Conservation (phyloP, 2,797 vertebrate genomes). For the Enteromius trimaculatus region DNA sequence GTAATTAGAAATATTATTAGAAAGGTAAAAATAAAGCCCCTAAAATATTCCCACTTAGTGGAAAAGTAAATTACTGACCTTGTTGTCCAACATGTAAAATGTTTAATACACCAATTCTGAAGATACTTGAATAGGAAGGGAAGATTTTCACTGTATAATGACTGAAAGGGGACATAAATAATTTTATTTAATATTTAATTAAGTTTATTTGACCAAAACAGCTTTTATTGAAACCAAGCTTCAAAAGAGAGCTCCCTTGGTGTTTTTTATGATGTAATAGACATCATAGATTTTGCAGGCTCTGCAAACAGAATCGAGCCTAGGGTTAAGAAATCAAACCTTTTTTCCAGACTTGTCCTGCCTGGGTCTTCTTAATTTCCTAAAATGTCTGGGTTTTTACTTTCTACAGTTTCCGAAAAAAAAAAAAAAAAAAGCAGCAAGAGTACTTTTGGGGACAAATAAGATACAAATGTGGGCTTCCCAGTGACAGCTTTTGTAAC, state of each 20-base stretch:
- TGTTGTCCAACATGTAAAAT: background rate
- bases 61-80: background rate
- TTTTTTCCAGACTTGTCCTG: background rate
- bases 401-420: background rate
- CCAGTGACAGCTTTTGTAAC: background rate
- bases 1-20: background rate
- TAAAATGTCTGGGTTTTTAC: background rate
- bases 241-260: background rate
- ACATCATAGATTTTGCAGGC: background rate
- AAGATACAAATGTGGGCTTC: background rate
- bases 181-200: background rate
- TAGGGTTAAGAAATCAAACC: background rate
- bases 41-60: background rate
- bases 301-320: background rate
- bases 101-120: background rate
- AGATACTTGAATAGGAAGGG: background rate
- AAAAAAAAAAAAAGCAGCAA: background rate
- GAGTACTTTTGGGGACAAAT: background rate
- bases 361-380: background rate
- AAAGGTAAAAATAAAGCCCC: no score
- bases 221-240: background rate
- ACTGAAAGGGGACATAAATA: background rate
- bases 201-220: background rate
- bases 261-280: background rate
- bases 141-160: background rate